Conservation (phyloP, 2,113 vertebrate genomes). For the Pampusana beccarii region DNA sequence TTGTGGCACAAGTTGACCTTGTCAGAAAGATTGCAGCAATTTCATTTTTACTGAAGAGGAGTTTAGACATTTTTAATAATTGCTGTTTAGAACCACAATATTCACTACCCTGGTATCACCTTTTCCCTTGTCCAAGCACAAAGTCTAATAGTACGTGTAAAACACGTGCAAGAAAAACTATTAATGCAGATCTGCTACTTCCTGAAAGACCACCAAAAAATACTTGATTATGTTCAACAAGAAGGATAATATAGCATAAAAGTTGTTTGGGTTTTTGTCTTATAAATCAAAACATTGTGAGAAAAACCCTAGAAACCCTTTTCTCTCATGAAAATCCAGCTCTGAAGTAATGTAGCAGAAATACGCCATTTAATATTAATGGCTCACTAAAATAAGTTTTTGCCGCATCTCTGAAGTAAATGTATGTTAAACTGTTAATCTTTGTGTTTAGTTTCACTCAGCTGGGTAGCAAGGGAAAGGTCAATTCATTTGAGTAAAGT, state of each 20-base stretch:
- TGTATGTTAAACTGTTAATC: not conserved
- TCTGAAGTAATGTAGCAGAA: not conserved
- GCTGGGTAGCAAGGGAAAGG: not conserved
- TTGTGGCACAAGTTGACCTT: not conserved
- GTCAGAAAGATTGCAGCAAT: not conserved
- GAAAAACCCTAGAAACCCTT: not conserved
- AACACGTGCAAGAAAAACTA: not conserved
- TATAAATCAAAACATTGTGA: not conserved
- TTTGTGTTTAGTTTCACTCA: slow-evolving; percentile 1
- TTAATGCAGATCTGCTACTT: not conserved
- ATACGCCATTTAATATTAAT: not conserved
- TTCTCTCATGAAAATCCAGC: not conserved
- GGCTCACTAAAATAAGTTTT: not conserved
- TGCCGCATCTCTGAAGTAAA: slow-evolving; percentile 2
- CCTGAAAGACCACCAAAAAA: not conserved
- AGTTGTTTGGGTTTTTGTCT: not conserved
- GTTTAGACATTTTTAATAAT: not conserved
- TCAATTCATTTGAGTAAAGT: not conserved
- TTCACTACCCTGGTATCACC: not conserved
- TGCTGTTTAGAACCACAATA: not conserved
- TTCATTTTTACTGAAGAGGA: not conserved
- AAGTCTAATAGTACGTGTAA: not conserved
- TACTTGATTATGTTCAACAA: not conserved
- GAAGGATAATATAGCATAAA: not conserved
- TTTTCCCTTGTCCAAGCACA: not conserved